Evolutionary conservation across 2,113 vertebrate genomes (phyloP), one percentile per base, ranked within the genome.

Genomic region (Rousettus leschenaultii): DNA sequence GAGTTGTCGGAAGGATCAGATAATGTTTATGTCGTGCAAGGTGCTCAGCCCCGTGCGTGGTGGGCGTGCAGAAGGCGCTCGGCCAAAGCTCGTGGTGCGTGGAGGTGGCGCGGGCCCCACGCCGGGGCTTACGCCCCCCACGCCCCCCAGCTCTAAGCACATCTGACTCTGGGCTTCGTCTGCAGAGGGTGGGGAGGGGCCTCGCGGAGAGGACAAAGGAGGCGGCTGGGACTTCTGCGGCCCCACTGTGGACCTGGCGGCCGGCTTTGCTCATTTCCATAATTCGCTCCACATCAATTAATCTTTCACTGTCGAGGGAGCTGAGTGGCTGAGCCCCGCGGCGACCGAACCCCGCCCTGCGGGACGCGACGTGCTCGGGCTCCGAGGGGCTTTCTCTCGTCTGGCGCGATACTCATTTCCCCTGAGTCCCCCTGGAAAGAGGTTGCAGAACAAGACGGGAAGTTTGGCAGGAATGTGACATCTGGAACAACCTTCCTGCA

Each of bases 361-460:
- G 88, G 61, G 13, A 15, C 0, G 0, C 0, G 51, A 12, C 55
- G 24, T 1, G 9, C 71, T 61, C 53, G 0, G 18, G 65, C 92
- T 70, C 78, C 0, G 0, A 33, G 65, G 80, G 78, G 15, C 6
- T 33, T 35, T 33, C 92, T 59, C 53, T 48, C 21, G 12, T 33
- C 86, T 12, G 55, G 70, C 68, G 7, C 9, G 8, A 70, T 35
- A 86, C 91, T 97, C 95, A 97, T 98, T 96, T 97, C 95, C 96
- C 95, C 70, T 0, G 89, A 66, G 96, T 71, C 45, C 74, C 86
- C 51, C 63, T 28, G 91, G 71, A 91, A 93, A 78, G 92, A 33
- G 77, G 88, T 45, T 94, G 89, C 3, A 61, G 95, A 94, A 66
- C 7, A 38, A 95, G 89, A 83, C 18, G 16, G 18, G 45, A 18